Evolutionary conservation across 2,797 vertebrate species (phyloP), one percentile per base, ranked within the genome.

Genomic region (Synanceia verrucosa): DNA sequence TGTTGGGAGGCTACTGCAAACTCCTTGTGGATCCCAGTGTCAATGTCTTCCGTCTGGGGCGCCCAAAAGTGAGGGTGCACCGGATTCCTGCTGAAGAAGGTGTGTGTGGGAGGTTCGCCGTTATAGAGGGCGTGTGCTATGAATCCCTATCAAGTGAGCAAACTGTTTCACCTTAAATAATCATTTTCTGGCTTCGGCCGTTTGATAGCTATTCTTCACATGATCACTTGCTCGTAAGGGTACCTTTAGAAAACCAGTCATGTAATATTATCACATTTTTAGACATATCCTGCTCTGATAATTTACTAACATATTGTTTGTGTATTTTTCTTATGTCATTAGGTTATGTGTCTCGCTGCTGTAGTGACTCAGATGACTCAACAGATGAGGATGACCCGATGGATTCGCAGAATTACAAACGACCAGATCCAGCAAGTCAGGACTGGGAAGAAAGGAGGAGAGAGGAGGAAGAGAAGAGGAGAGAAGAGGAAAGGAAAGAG

Each of bases 21-120:
- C 93, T 99, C 75, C 92, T 96, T 36, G 96, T 98, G 43, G 95
- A 98, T 84, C 94, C 95, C 16, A 93, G 85, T 55, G 82, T 87
- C 88, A 94, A 94, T 82, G 92, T 98, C 90, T 98, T 98, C 91
- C 94, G 94, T 77, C 96, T 96, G 96, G 94, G 95, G 89, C 78
- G 94, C 93, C 91, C 92, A 66, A 94, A 94, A 91, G 91, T 94
- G 87, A 86, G 92, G 90, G 90, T 92, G 82, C 96, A 98, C 84
- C 95, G 95, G 11, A 94, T 98, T 47, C 96, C 97, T 46, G 94
- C 96, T 70, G 97, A 99, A 89, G 97, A 99, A 97, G 98, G 97
- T 99, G 91, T 94, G 92, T 91, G 76, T 88, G 88, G 86, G 82
- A 92, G 18, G 91, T 91, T 94, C 91, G 81, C 88, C 87, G 86